Conservation (phyloP, 1,140 invertebrate species). For the Calephelis virginiensis region DNA sequence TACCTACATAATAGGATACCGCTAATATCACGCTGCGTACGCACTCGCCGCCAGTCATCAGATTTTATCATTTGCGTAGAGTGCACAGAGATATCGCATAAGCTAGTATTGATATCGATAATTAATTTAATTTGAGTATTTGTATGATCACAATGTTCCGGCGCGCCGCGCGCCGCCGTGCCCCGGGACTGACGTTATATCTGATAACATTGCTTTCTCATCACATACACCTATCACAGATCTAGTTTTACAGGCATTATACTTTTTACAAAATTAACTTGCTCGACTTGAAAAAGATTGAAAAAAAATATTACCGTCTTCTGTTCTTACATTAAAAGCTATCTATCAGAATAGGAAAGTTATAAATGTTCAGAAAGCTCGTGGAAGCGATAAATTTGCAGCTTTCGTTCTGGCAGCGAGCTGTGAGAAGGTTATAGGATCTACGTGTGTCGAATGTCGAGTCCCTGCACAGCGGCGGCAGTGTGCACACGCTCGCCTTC, state of each 20-base stretch:
- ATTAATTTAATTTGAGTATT: constrained; percentile 13
- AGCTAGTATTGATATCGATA: constrained; percentile 2
- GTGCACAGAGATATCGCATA: constrained; percentile 1
- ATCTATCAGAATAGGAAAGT: no score
- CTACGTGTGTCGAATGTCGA: no score
- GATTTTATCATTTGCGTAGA: background rate
- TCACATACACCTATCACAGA: no score
- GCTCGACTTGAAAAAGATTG: no score
- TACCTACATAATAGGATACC: background rate
- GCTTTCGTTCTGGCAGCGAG: no score
- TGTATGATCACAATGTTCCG: background rate
- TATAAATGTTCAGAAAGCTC: no score
- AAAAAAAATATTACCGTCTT: no score
- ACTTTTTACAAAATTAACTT: no score
- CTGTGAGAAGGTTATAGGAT: no score
- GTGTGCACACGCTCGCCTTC: background rate
- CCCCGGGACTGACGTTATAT: background rate
- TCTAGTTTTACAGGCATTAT: no score
- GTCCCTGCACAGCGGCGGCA: background rate
- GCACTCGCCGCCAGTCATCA: background rate
- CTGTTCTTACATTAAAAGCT: no score
- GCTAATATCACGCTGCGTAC: background rate
- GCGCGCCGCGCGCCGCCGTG: background rate
- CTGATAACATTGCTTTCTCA: background rate
- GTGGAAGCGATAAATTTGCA: no score